These are phyloP conservation scores for Pristionchus pacificus DNA, from an alignment of 1,140 invertebrate species.

Conservation along the genomic window DNA sequence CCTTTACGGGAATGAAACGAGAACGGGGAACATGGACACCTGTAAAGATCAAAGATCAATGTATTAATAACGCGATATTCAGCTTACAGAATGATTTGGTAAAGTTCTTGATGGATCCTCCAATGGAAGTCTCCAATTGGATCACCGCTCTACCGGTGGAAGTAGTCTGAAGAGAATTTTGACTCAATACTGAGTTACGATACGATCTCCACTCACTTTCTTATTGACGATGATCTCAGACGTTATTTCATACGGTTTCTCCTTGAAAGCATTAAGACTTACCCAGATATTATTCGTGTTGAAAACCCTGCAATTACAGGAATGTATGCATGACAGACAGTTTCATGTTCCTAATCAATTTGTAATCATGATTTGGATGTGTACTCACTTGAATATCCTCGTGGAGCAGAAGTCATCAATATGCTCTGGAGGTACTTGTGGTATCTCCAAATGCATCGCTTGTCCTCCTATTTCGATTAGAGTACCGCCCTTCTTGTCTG, in stretches of 20 bases:
- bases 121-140: slow-evolving; percentile 54
- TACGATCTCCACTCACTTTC: slow-evolving; percentile 36
- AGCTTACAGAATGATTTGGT: slow-evolving; percentile 23
- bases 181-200: background rate
- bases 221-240: slow-evolving; percentile 81
- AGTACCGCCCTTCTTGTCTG: slow-evolving; percentile 89
- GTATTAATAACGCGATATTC: slow-evolving; percentile 37
- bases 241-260: slow-evolving; percentile 74
- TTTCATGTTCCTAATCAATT: slow-evolving; percentile 7
- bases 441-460: slow-evolving; percentile 89
- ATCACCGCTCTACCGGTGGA: slow-evolving; percentile 38
- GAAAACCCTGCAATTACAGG: slow-evolving; percentile 72
- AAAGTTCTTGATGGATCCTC: slow-evolving; percentile 41
- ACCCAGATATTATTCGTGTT: slow-evolving; percentile 99
- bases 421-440: slow-evolving; percentile 95
- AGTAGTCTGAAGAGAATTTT: slow-evolving; percentile 6
- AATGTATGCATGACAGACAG: no score
- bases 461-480: slow-evolving; percentile 92
- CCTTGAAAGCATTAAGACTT: slow-evolving; percentile 80
- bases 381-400: slow-evolving; percentile 80
- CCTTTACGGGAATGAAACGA: slow-evolving; percentile 55
- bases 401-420: slow-evolving; percentile 98
- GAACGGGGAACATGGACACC: slow-evolving; percentile 40
- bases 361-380: background rate
- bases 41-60: slow-evolving; percentile 11